Percentiles rank a stretch among this genome's conserved stretches.
phyloP scores from a whole-genome alignment of 2,113 vertebrate species.

The Dipodomys spectabilis region DNA sequence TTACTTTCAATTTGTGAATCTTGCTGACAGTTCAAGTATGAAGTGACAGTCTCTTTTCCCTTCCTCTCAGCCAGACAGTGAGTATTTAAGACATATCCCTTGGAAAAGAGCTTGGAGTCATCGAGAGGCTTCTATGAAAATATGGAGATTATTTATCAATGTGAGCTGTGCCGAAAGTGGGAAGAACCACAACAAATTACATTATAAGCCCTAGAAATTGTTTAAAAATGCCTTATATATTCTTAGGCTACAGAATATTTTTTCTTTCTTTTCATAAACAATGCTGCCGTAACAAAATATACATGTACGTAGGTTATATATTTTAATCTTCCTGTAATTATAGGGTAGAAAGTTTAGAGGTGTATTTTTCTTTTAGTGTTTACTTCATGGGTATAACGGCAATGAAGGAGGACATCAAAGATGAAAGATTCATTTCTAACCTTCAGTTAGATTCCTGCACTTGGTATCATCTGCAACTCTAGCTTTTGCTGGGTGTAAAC shows the following conservation, averaged over 20 bases:
- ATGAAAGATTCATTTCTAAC: background rate
- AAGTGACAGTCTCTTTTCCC: background rate
- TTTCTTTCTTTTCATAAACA: background rate
- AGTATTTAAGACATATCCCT: background rate
- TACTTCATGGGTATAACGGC: background rate
- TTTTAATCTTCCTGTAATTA: conserved; percentile 15
- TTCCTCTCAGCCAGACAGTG: background rate
- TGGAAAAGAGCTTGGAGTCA: background rate
- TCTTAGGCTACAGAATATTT: background rate
- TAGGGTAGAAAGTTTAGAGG: background rate
- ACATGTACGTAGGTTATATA: background rate
- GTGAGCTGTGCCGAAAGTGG: background rate
- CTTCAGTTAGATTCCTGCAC: background rate
- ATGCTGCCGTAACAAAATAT: background rate
- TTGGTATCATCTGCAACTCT: background rate
- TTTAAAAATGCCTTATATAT: background rate
- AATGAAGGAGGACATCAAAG: background rate
- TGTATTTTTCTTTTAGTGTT: background rate
- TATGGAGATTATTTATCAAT: background rate
- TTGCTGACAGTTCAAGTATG: background rate
- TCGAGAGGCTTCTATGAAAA: background rate
- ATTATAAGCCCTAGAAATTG: background rate
- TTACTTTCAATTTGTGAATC: background rate
- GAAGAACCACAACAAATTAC: background rate
- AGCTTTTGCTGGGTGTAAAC: background rate